These are phyloP conservation scores for Tenrec ecaudatus DNA, from an alignment of 2,113 vertebrate species.

Conservation along the genomic window DNA sequence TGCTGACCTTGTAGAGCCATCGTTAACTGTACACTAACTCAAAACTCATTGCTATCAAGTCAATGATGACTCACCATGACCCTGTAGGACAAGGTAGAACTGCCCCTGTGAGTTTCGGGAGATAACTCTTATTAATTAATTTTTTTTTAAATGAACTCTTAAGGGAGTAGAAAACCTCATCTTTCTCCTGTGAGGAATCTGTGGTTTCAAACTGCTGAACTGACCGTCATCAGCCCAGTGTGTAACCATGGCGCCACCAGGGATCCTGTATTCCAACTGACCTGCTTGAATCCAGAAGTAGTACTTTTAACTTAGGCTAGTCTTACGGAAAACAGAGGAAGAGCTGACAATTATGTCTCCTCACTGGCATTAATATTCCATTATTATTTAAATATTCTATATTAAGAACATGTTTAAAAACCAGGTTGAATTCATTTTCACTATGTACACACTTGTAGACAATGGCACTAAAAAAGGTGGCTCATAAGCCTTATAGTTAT, in stretches of 20 bases:
- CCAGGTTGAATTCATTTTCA: neutral
- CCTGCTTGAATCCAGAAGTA: neutral
- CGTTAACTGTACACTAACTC: neutral
- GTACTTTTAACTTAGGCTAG: conserved; percentile 24
- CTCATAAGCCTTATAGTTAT: neutral
- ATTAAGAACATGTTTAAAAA: conserved; percentile 23
- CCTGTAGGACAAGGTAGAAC: too few species aligned
- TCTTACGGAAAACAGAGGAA: neutral
- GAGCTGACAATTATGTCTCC: neutral
- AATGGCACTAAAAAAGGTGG: conserved; percentile 29
- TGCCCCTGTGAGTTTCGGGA: too few species aligned
- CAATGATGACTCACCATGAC: too few species aligned
- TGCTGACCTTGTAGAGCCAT: conserved; percentile 17
- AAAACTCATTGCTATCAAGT: too few species aligned
- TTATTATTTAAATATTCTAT: neutral
- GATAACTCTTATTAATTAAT: too few species aligned
- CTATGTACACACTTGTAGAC: neutral
- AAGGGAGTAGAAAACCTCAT: too few species aligned
- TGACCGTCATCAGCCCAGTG: too few species aligned
- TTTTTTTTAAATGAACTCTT: too few species aligned
- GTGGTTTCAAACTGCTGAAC: too few species aligned
- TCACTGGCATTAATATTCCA: neutral
- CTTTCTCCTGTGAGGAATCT: too few species aligned
- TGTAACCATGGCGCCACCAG: too few species aligned
- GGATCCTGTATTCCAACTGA: neutral